These are phyloP conservation scores for Carduelis carduelis DNA, from an alignment of 2,797 vertebrate species.

Conservation along the genomic window DNA sequence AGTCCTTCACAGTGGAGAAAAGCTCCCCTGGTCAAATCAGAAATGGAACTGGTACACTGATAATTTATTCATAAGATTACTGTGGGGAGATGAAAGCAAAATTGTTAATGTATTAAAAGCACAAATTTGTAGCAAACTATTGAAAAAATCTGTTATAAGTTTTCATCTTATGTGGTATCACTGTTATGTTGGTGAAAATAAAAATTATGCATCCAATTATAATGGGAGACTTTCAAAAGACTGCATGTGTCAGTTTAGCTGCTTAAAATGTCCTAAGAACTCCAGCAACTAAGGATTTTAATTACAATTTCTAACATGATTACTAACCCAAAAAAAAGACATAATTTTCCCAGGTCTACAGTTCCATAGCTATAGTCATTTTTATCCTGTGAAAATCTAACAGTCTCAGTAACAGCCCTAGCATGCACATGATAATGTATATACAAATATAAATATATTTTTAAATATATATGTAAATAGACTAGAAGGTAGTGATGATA, in stretches of 20 bases:
- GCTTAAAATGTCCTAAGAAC: not conserved
- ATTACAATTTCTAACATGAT: not conserved
- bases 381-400: not conserved
- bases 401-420: not conserved
- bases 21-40: not conserved
- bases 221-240: not conserved
- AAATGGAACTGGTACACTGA: not conserved
- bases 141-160: not conserved
- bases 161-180: not conserved
- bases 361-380: not conserved
- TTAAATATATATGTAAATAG: not conserved
- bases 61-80: not conserved
- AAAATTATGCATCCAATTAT: not conserved
- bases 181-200: not conserved
- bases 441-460: not conserved
- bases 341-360: not conserved
- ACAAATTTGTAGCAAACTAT: not conserved
- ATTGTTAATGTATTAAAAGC: not conserved
- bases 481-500: rapidly evolving
- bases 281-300: not conserved
- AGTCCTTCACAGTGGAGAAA: not conserved
- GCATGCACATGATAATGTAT: not conserved
- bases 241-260: not conserved
- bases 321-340: not conserved
- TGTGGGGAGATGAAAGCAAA: not conserved